Base-by-base conservation (phyloP, 2,113 vertebrate species). In the Struthidea cinerea region DNA sequence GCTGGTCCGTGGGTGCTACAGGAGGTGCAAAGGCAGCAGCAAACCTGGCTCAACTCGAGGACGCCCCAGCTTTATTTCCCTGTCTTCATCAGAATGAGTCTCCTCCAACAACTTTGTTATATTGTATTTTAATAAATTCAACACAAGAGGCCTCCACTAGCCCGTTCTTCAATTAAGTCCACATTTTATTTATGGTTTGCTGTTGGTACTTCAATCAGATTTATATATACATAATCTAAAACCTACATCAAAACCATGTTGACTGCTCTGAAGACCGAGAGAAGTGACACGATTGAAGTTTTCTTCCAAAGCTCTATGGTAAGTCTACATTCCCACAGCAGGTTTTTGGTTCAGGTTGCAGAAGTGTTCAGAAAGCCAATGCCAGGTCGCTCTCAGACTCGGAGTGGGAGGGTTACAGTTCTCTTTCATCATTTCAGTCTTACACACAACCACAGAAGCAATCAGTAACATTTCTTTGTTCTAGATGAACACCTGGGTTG, bases 181-280 rank as follows among this genome's bases (percentile, higher is more conserved):
- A 96, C 93, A 96, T 93, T 97, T 97, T 96, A 96, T 97, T 96
- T 81, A 95, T 3, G 68, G 68, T 96, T 97, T 94, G 93, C 93
- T 90, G 85, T 94, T 73, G 89, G 88, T 92, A 96, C 92, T 96
- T 93, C 92, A 87, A 78, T 84, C 90, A 95, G 89, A 68, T 84
- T 92, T 70, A 84, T 95, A 95, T 94, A 90, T 33, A 95, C 88
- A 95, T 89, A 12, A 81, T 95, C 95, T 95, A 93, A 96, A 96
- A 92, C 93, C 93, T 94, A 92, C 92, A 94, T 90, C 76, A 89
- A 94, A 95, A 89, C 89, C 86, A 95, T 35, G 89, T 75, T 92
- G 90, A 87, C 88, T 94, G 92, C 92, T 96, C 92, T 93, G 94
- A 95, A 94, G 88, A 93, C 83, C 44, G 26, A 94, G 88, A 96